Percentiles rank a stretch among this genome's conserved stretches.
These are phyloP conservation scores for Desoria tigrina DNA, from an alignment of 2,888 invertebrate genomes.

Conservation along the genomic window DNA sequence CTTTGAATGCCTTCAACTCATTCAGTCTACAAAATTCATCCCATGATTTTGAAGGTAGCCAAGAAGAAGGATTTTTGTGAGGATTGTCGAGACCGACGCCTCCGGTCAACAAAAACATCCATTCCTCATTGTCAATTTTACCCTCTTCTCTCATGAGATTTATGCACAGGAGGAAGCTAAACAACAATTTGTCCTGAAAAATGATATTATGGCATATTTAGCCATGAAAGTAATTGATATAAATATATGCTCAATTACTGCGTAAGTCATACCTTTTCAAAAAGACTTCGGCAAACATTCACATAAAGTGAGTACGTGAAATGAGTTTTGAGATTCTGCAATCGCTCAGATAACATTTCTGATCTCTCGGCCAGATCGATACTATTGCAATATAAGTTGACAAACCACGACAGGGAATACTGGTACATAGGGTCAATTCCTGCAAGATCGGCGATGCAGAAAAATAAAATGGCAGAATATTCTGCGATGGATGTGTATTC, in stretches of 20 bases:
- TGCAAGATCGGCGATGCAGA: conserved; percentile 80
- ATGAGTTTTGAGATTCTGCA: conserved; percentile 72
- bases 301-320: conserved; percentile 72
- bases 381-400: conserved; percentile 79
- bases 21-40: conserved; percentile 74
- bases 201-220: too few relatives aligned
- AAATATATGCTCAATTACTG: too few relatives aligned
- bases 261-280: too few relatives aligned
- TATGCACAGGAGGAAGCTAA: conserved; percentile 73
- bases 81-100: conserved; percentile 80
- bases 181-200: conserved; percentile 89
- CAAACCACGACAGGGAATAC: conserved; percentile 92
- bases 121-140: too few relatives aligned
- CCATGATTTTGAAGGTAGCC: conserved; percentile 81
- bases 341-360: conserved; percentile 75
- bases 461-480: conserved; percentile 86
- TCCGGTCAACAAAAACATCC: conserved; percentile 80
- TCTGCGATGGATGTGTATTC: conserved; percentile 64
- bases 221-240: too few relatives aligned
- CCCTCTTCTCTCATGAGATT: conserved; percentile 68
- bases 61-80: conserved; percentile 73
- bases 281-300: conserved; percentile 91
- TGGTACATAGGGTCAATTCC: conserved; percentile 97
- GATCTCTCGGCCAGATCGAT: conserved; percentile 73
- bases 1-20: conserved; percentile 20